Base-by-base conservation (phyloP, 2,888 invertebrate species). In the Rhingia campestris region DNA sequence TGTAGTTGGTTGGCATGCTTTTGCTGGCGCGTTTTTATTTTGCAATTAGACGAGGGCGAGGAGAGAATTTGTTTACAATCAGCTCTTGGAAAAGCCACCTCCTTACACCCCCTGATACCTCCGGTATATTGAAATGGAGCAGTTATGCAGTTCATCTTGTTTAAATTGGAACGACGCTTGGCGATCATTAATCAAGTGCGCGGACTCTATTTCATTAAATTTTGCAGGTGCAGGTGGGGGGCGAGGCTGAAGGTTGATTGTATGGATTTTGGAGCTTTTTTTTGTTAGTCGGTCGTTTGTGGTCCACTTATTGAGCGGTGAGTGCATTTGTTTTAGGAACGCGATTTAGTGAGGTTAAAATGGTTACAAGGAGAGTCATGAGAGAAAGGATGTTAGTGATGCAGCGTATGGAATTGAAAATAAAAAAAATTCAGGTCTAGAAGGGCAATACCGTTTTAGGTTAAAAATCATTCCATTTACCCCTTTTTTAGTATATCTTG, bases 171-270 rank as follows among this genome's bases (percentile, higher is more conserved):
- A 64, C 53, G 58, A 32, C 39, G 45, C 39, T 53, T 5, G 49
- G 39, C 72, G 53, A 61, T 74, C 79, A 84, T 84, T 79, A 84
- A 84, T 79, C 79, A 84, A 74, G 45, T 77, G 56, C 47, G 69
- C 47, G 69, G 61, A 39, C 45, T 47, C 47, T 54, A 63, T 69
- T 67, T 54, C 39, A 54, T 69, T 69, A 53, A 76, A 76, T 30
- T 67, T 67, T 59, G 22, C 53, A 53, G 45, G 59, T 66, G 37
- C 51, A 53, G 67, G 59, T 69, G 53, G 37, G 22, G 43, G 22
- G 53, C 33, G 37, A 61, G 9, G 35, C 10, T 5, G 58, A 14
- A 12, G 5, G 4, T n/a, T 30, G 37, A n/a, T 39, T 58, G 49
- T 35, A 47, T 14, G 37, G 47, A 43, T 51, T 54, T 14, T 22